These are phyloP conservation scores for Daphoenositta chrysoptera DNA, from an alignment of 2,113 vertebrate genomes.

Conservation along the genomic window DNA sequence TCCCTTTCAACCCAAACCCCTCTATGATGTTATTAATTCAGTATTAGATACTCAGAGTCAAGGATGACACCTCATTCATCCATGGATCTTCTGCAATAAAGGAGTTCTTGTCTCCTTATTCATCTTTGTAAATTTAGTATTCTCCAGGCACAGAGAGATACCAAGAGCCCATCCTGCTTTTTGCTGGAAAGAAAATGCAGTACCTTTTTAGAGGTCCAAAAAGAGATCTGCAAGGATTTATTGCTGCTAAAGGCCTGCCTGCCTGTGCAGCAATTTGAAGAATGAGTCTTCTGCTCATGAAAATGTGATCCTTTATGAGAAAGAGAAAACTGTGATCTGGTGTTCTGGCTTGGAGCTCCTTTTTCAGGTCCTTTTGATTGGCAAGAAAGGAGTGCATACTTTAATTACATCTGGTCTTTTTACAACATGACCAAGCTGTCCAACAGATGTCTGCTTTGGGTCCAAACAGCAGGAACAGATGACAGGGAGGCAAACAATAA, in stretches of 20 bases:
- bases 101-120: not conserved
- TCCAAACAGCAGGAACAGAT: not conserved
- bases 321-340: not conserved
- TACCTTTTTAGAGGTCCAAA: not conserved
- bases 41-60: not conserved
- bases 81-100: not conserved
- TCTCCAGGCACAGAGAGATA: not conserved
- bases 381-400: not conserved
- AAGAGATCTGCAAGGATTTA: not conserved
- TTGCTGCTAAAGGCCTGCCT: not conserved
- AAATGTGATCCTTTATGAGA: constrained; percentile 4
- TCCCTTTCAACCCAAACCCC: not conserved
- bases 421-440: constrained; percentile 35
- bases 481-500: not conserved
- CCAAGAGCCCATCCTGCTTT: not conserved
- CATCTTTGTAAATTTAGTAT: not conserved
- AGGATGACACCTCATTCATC: not conserved
- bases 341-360: not conserved
- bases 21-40: not conserved
- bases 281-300: not conserved
- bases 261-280: not conserved
- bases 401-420: constrained; percentile 45
- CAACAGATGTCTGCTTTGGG: constrained; percentile 46
- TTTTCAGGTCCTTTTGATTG: constrained; percentile 23
- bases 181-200: not conserved